Evolutionary conservation across 1,140 invertebrate genomes (phyloP), one percentile per base, ranked within the genome.

Genomic region (Drosophila saltans): DNA sequence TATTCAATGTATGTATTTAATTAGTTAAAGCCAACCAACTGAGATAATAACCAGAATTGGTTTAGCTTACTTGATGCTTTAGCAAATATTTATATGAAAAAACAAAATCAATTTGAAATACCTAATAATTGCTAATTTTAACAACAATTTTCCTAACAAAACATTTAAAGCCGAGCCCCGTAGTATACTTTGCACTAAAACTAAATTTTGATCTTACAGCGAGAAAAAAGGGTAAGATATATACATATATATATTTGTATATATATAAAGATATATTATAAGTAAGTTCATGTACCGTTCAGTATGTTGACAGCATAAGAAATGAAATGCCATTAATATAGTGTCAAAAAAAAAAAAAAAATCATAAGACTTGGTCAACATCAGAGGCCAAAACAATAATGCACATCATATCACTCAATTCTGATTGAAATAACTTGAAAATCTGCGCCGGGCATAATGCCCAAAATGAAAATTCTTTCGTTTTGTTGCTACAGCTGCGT

Each of bases 61-160:
- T 78, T 66, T 62, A 66, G 62, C 63, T 62, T 48, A 61, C 40
- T 69, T 48, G 41, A 67, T 62, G 76, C 78, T 80, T 85, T n/a
- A 75, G 73, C 81, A 74, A 59, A 69, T 68, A 28, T 26, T 61
- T 75, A 39, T 55, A 36, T 63, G 55, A 45, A 69, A 64, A 52
- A 72, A 62, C 61, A 56, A 80, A 82, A 88, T 79, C 64, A 61
- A 26, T 52, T 52, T 26, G 21, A 26, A 6, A 10, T 52, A 26
- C 69, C 43, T 55, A 78, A 88, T 89, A 89, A 89, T 89, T 89
- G 84, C 84, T 89, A 89, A 89, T 89, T 59, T 89, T 89, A 89
- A 89, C 78, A 89, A 86, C 83, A 83, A 80, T 75, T 52, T 74
- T 66, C 39, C 68, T 89, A 88, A 89, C 84, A 55, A 36, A 33